phyloP scores from a whole-genome alignment of 2,888 invertebrate genomes.

The Seira ritae region DNA sequence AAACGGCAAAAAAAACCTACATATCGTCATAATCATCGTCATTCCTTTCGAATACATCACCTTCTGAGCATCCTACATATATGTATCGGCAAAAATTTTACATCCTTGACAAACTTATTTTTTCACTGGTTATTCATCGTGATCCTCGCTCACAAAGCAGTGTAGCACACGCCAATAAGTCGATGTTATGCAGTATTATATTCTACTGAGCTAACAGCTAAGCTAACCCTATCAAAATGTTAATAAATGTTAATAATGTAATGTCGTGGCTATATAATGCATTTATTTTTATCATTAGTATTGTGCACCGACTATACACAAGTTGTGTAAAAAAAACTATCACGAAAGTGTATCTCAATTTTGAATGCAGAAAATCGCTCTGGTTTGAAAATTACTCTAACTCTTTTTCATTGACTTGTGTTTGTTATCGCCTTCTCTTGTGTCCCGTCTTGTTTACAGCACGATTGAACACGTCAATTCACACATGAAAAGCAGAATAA shows the following conservation, averaged over 20 bases:
- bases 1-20: neutral
- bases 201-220: neutral
- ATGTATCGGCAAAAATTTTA: too few species aligned
- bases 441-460: neutral
- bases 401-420: neutral
- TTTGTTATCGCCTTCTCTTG: neutral
- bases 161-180: neutral
- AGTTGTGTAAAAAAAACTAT: too few species aligned
- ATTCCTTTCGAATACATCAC: neutral
- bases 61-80: too few species aligned
- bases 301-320: neutral
- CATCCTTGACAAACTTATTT: neutral
- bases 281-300: neutral
- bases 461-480: neutral
- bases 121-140: neutral
- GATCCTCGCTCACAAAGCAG: neutral
- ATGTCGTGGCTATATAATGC: neutral
- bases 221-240: neutral
- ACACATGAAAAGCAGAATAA: too few species aligned
- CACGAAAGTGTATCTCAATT: neutral
- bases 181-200: neutral
- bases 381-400: neutral
- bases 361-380: neutral
- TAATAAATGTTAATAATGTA: neutral
- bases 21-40: neutral